Percentiles rank a stretch among this genome's conserved stretches.
Conservation (phyloP, 2,888 invertebrate genomes). For the Ectemnius continuus region DNA sequence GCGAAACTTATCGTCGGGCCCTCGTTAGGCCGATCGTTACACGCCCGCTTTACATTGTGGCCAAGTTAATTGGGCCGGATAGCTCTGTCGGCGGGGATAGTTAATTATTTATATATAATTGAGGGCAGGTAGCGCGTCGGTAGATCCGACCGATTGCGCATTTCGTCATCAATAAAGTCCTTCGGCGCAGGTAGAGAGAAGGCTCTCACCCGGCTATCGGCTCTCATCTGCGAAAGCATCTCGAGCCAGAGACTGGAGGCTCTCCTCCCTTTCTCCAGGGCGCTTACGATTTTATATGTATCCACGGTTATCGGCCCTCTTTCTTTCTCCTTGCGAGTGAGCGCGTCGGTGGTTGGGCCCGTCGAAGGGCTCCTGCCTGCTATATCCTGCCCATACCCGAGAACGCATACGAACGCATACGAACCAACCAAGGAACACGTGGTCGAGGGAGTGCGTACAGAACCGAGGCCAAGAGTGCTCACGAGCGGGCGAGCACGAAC, state of each 20-base stretch:
- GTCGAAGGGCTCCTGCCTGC: constrained; percentile 26
- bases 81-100: constrained; percentile 49
- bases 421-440: constrained; percentile 5
- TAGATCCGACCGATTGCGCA: constrained; percentile 65
- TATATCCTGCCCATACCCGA: constrained; percentile 28
- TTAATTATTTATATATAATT: constrained; percentile 69
- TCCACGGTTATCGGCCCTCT: constrained; percentile 15
- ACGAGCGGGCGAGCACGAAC: constrained; percentile 38
- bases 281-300: background rate
- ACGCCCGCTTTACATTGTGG: constrained; percentile 47
- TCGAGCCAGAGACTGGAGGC: constrained; percentile 28
- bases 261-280: constrained; percentile 5
- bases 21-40: constrained; percentile 27
- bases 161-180: constrained; percentile 69
- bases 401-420: constrained; percentile 32
- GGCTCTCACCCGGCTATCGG: constrained; percentile 59
- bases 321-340: background rate
- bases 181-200: constrained; percentile 43
- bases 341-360: constrained; percentile 9
- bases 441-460: constrained; percentile 15
- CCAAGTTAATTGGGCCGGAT: constrained; percentile 59
- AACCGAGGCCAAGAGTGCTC: constrained; percentile 32
- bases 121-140: constrained; percentile 54
- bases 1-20: constrained; percentile 27
- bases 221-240: constrained; percentile 65